A percentile compares a stretch with the other conserved stretches of the same genome.
Conservation (phyloP, 2,888 invertebrate species). For the Penaeus monodon region DNA sequence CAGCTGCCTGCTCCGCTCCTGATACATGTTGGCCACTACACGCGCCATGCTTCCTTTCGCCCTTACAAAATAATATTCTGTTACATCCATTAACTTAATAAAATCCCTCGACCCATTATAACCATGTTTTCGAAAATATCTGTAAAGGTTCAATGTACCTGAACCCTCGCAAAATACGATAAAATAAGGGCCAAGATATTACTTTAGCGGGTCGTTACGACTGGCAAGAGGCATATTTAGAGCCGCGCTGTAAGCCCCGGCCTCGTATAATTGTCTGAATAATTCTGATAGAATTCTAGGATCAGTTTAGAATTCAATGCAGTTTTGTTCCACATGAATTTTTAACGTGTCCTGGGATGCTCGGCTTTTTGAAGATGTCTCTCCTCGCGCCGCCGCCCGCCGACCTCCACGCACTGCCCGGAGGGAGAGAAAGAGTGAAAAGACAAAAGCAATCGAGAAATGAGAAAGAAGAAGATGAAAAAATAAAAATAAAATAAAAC, state of each 20-base stretch:
- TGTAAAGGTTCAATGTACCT: slow-evolving; percentile 41
- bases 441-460: too few relatives aligned
- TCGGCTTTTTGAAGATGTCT: too few relatives aligned
- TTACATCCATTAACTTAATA: slow-evolving; percentile 44
- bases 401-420: too few relatives aligned
- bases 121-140: slow-evolving; percentile 55
- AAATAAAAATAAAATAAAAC: too few relatives aligned
- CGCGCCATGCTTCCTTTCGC: not conserved
- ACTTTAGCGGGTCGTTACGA: slow-evolving; percentile 52
- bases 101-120: slow-evolving; percentile 48
- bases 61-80: slow-evolving; percentile 37
- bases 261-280: slow-evolving; percentile 59
- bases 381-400: too few relatives aligned
- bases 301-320: slow-evolving; percentile 41
- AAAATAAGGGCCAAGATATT: slow-evolving; percentile 56
- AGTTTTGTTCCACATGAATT: slow-evolving; percentile 25
- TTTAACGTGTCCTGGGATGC: not conserved
- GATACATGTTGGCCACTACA: not conserved
- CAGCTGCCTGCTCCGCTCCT: not conserved
- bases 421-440: too few relatives aligned
- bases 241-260: slow-evolving; percentile 40
- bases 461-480: too few relatives aligned
- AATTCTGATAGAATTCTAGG: slow-evolving; percentile 55
- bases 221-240: slow-evolving; percentile 50
- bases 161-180: slow-evolving; percentile 51